Conservation (phyloP, 2,797 vertebrate genomes). For the Neosalanx taihuensis region DNA sequence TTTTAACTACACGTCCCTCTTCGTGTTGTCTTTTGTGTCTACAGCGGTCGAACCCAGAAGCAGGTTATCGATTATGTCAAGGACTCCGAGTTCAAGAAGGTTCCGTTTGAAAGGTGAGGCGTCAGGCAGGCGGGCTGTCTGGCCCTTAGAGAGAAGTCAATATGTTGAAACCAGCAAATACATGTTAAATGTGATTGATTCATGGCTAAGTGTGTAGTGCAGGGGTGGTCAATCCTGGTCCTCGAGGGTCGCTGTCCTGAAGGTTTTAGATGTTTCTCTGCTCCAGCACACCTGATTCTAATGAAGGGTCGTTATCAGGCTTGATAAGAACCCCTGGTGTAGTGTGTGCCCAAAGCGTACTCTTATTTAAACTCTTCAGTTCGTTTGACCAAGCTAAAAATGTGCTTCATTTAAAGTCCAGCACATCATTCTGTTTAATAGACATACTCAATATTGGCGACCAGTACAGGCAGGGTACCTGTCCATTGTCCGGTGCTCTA, state of each 20-base stretch:
- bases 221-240: too few species aligned
- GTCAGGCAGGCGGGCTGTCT: too few species aligned
- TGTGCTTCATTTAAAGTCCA: slow-evolving; percentile 16
- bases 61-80: slow-evolving; percentile 96
- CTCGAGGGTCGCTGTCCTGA: too few species aligned
- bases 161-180: too few species aligned
- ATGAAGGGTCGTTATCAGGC: too few species aligned
- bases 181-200: too few species aligned
- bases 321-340: slow-evolving; percentile 14
- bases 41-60: slow-evolving; percentile 96
- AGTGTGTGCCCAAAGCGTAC: neutral
- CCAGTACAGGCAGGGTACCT: too few species aligned
- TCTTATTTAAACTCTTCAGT: neutral
- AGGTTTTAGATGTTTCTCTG: too few species aligned
- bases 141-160: too few species aligned
- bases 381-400: neutral
- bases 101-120: slow-evolving; percentile 90
- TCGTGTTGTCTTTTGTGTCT: neutral
- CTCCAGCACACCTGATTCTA: slow-evolving; percentile 2
- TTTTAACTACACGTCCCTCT: too few species aligned
- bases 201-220: neutral
- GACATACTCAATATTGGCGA: neutral
- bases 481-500: too few species aligned
- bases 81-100: slow-evolving; percentile 96
- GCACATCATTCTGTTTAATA: slow-evolving; percentile 18